Evolutionary conservation across 37 sponge, comb jelly and placozoan species (phyloP), one percentile per base, ranked within the genome.

Genomic region (Spongia lamella): DNA sequence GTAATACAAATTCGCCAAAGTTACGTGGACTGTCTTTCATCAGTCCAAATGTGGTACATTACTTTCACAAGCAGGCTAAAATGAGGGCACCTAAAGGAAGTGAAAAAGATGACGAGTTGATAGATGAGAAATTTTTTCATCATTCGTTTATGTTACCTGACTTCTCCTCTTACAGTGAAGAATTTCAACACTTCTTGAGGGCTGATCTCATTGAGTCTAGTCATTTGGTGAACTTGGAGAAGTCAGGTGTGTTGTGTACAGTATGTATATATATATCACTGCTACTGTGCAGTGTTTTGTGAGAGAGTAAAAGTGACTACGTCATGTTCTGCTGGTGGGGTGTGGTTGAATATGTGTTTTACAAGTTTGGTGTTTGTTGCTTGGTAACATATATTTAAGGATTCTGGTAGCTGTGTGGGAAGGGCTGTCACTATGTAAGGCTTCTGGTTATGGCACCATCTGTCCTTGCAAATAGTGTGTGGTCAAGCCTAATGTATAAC

Each of bases 71-170:
- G 36, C 4, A 2, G 13, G 58, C 14, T 38, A 27, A 78, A 47
- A 58, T 51, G 60, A 17, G 31, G 61, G 66, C 56, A 37, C 25
- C 38, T 3, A 49, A 73, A 56, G 50, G 3, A 34, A 63, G 64
- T 3, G 17, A 17, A 30, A 34, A 34, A 26, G 33, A 63, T 3
- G 53, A 55, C 57, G 29, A 72, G 30, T 36, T 55, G 26, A 33
- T 90, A 35, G 78, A 90, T 77, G 93, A 92, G 30, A 63, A 87
- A 81, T 87, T 87, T 49, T 87, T 86, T 53, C 65, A 69, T 0
- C 84, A 92, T 62, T 83, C 93, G n/a, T 92, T 92, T 51, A 32
- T 84, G 26, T 83, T 78, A 40, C 93, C 89, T 0, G 89, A 92
- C 73, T 73, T 92, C 50, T 77, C 82, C 1, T 27, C 47, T 15